Evolutionary conservation across 2,113 vertebrate species (phyloP).

Genomic region (Orthonyx spaldingii): DNA sequence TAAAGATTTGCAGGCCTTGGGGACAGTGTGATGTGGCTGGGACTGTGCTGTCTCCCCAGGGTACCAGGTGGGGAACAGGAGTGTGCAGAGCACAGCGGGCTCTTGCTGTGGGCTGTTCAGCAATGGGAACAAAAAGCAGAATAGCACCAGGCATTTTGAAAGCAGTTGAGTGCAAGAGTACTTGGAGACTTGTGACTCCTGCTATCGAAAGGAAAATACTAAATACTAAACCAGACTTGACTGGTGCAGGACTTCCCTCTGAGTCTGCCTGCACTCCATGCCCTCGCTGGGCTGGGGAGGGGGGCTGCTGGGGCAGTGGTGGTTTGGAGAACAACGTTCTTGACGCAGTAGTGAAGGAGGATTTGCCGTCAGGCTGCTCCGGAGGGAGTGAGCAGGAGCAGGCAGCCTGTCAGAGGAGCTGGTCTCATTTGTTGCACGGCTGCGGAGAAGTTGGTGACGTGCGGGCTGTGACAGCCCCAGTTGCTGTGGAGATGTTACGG

Average conservation of each 20-base stretch:
- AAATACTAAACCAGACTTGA: not conserved
- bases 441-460: not conserved
- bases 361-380: not conserved
- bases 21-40: not conserved
- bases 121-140: not conserved
- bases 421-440: not conserved
- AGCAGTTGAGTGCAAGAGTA: not conserved
- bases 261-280: fast-evolving
- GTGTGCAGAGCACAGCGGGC: not conserved
- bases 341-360: not conserved
- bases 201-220: not conserved
- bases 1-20: not conserved
- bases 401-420: not conserved
- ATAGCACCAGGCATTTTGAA: not conserved
- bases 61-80: not conserved
- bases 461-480: not conserved
- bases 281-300: fast-evolving
- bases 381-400: not conserved
- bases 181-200: not conserved
- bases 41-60: not conserved
- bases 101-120: not conserved
- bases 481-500: not conserved
- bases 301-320: not conserved
- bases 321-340: not conserved
- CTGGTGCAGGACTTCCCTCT: not conserved